A percentile compares a stretch with the other conserved stretches of the same genome.
Evolutionary conservation across 1,140 invertebrate species (phyloP).

Genomic region (Manduca sexta): DNA sequence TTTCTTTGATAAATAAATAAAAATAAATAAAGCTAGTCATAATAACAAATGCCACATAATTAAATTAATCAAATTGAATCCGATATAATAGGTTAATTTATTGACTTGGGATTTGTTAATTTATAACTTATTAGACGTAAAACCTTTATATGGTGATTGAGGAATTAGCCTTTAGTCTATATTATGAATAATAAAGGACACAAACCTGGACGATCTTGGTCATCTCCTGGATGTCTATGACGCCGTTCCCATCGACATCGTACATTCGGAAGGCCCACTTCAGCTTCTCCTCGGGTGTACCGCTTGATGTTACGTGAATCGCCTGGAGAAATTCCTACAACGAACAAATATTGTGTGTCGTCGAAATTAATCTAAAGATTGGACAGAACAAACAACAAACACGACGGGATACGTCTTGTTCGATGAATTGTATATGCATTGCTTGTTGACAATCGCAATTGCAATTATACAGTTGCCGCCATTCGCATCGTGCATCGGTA

Average conservation of each 20-base stretch:
- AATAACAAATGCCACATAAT: too few species aligned
- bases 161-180: too few species aligned
- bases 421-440: constrained; percentile 9
- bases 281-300: constrained; percentile 97
- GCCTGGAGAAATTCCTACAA: constrained; percentile 96
- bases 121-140: too few species aligned
- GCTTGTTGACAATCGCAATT: constrained; percentile 7
- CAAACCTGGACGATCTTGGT: constrained; percentile 93
- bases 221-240: constrained; percentile 98
- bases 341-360: constrained; percentile 23
- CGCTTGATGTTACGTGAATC: constrained; percentile 98
- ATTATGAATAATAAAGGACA: constrained; percentile 3
- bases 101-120: too few species aligned
- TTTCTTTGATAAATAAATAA: too few species aligned
- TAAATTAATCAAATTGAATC: too few species aligned
- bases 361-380: background rate
- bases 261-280: constrained; percentile 99
- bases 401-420: constrained; percentile 18
- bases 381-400: constrained; percentile 10
- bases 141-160: too few species aligned
- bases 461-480: background rate
- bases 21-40: too few species aligned
- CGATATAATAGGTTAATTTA: too few species aligned
- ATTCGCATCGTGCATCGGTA: too few species aligned
- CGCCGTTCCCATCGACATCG: constrained; percentile 99